Base-by-base conservation (phyloP, 1,140 invertebrate species). In the Lasioglossum albipes region DNA sequence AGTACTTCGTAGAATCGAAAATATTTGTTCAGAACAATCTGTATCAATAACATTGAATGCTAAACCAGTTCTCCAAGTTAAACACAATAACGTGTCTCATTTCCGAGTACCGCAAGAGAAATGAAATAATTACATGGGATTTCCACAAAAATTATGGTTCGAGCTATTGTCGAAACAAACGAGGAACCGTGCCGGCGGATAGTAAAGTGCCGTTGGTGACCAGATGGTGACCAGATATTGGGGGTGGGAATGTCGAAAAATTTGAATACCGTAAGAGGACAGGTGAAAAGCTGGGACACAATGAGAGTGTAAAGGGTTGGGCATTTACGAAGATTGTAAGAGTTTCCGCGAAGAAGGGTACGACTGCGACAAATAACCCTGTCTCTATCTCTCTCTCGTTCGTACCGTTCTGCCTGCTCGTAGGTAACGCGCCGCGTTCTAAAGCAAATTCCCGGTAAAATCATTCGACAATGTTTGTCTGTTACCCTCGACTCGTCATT, bases 401-500 rank as follows among this genome's bases (percentile, higher is more conserved):
- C 9, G 10, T 10, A 36, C 45, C 10, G 45, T 3, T 49, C 9
- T 49, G 10, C 0, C 10, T 49, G 12, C 12, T 22, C 66, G 65
- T 31, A 54, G 69, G 69, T n/a, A 68, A 68, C 41, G 66, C 13
- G 13, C 7, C 20, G 41, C 31, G 12, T 16, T 75, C 72, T 36
- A 52, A 75, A 31, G 54, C 18, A 12, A 52, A 75, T 80, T 75
- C 72, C 13, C 2, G 20, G 64, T 68, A 80, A 80, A 80, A 69
- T 75, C 22, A 61, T 68, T 68, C 31, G 64, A 80, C 62, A 54
- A 66, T 65, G 42, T 80, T 80, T 80, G 49, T 42, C 64, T 52
- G 13, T 7, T 71, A 20, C 42, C 27, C 41, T 10, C 66, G 59
- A n/a, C 72, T 36, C 36, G 67, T 81, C 41, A 57, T 69, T 74